Base-by-base conservation (phyloP, 2,113 vertebrate species). In the Thunnus maccoyii region DNA sequence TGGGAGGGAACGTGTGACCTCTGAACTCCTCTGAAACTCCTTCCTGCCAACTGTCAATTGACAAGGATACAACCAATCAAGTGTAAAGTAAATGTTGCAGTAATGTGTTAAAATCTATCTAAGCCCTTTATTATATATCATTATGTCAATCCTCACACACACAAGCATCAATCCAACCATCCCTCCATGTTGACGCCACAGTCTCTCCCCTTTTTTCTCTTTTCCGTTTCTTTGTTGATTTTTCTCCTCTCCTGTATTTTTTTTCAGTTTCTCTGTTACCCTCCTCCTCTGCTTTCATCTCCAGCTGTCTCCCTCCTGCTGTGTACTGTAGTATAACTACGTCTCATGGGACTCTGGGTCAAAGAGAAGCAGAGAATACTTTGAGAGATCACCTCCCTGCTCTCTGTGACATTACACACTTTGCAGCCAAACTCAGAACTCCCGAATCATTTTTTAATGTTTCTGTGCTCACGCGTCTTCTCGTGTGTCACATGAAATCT, bases 21-120 rank as follows among this genome's bases (percentile, higher is more conserved):
- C 97, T 77, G 96, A 96, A 84, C 96, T 96, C 89, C 96, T 95
- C 50, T 96, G 97, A 57, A 90, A 88, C 91, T 98, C 97, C 93
- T 98, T 98, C 92, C 97, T 97, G 69, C 92, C 81, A 51, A 93
- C 96, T 97, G 91, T 75, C 47, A 88, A 63, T 17, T 76, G 84
- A 80, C 17, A 72, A 11, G 12, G 17, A 63, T 0, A 71, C 27
- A 32, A 81, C 2, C 27, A 41, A 75, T 71, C 30, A 68, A 4
- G 8, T 41, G 32, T 36, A 36, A 65, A 11, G 2, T 20, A 46
- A 47, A 71, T 17, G 1, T 18, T 69, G 61, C 30, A 20, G 36
- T 44, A 17, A 56, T 1, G 32, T 14, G 7, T 70, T 15, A 48
- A 52, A 57, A 69, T 13, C 4, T 22, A 11, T 13, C 16, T 17